Evolutionary conservation across 2,797 vertebrate genomes (phyloP), one percentile per base, ranked within the genome.

Genomic region (Heterohyrax brucei): DNA sequence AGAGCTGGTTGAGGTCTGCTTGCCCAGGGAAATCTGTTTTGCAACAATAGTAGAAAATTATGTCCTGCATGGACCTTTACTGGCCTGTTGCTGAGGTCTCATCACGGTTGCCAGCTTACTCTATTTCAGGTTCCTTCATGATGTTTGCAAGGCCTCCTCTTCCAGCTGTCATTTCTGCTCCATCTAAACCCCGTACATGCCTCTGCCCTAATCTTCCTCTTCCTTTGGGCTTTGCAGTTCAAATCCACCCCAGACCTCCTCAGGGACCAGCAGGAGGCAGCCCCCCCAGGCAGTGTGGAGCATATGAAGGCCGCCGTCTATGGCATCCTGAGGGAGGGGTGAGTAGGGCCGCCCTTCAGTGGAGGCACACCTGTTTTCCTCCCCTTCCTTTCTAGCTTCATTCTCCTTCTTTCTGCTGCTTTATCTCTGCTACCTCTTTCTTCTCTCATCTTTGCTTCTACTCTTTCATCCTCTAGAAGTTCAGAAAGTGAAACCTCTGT

Each of bases 241-340:
- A 99, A 99, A 99, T 99, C 99, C 95, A 99, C 99, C 68, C 99
- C 99, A 81, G 99, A 99, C 98, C 99, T 99, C 97, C 98, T 99
- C 98, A 98, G 99, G 98, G 99, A 99, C 97, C 99, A 99, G 98
- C 99, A 98, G 97, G 98, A 99, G 97, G 97, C 98, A 81, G 5
- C 97, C 33, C 98, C 99, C 91, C 96, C 98, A 3, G 98, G 98
- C 96, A 98, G 97, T 4, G 98, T 98, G 13, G 99, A 99, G 95
- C 98, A 99, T 70, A 89, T 98, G 88, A 99, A 99, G 95, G 98
- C 99, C 93, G 98, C 98, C 33, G 98, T 99, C 97, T 99, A 99
- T 89, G 97, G 97, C 97, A 99, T 99, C 97, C 98, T 99, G 87
- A 99, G 98, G 97, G 99, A 99, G n/a, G 99, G 99, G 99, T 99